A percentile compares a stretch with the other conserved stretches of the same genome.
These are phyloP conservation scores for Troilus luridus DNA, from an alignment of 2,888 invertebrate species.

Conservation along the genomic window DNA sequence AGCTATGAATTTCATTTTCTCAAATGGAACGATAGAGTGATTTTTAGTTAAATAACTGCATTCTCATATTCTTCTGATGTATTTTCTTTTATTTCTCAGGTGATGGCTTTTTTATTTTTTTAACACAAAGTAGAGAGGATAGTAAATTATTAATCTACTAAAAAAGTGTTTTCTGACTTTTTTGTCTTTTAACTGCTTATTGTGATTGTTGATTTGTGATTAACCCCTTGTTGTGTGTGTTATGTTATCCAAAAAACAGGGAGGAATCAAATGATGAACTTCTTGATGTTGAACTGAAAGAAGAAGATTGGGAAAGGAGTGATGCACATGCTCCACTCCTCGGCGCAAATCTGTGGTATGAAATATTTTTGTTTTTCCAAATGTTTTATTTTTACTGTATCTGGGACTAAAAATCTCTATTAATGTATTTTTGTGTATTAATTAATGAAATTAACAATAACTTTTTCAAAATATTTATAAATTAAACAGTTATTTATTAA, in stretches of 20 bases:
- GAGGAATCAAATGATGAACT: slow-evolving; percentile 61
- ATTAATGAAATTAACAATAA: not conserved
- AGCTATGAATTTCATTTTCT: not conserved
- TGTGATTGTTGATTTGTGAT: slow-evolving; percentile 58
- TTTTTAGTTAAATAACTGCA: slow-evolving; percentile 5
- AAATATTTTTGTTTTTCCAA: slow-evolving; percentile 8
- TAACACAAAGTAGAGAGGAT: slow-evolving; percentile 21
- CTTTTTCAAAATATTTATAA: not conserved
- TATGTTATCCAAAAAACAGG: slow-evolving; percentile 58
- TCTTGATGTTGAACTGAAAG: slow-evolving; percentile 59
- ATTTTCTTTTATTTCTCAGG: slow-evolving; percentile 41
- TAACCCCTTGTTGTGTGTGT: slow-evolving; percentile 56
- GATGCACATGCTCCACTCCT: slow-evolving; percentile 60
- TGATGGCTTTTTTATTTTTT: slow-evolving; percentile 42
- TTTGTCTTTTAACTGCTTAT: slow-evolving; percentile 51
- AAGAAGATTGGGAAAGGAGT: slow-evolving; percentile 58
- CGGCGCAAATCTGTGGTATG: slow-evolving; percentile 61
- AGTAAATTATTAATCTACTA: slow-evolving; percentile 43
- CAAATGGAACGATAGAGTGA: not conserved
- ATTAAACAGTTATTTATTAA: slow-evolving; percentile 6
- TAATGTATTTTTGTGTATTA: not conserved
- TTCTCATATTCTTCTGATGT: not conserved
- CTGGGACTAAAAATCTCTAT: not conserved
- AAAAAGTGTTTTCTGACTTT: slow-evolving; percentile 46
- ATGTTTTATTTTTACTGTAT: not conserved